A percentile compares a stretch with the other conserved stretches of the same genome.
Conservation (phyloP, 2,797 vertebrate genomes). For the Muraenolepis orangiensis region DNA sequence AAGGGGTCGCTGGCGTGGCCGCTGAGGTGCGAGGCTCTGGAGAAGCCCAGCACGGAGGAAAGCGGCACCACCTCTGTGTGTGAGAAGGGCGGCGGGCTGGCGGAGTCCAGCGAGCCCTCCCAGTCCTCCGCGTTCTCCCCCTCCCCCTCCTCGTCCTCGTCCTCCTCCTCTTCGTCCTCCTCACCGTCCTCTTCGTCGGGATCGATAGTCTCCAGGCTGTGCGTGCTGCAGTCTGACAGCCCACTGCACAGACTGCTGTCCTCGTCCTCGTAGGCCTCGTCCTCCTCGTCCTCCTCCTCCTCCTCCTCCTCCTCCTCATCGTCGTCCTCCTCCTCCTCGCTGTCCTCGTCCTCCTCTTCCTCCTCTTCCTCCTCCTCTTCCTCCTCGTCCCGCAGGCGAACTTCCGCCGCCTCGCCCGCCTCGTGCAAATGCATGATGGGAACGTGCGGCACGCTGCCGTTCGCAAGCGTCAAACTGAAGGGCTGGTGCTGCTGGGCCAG, state of each 20-base stretch:
- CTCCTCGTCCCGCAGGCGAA: conserved; percentile 35
- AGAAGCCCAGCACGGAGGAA: conserved; percentile 86
- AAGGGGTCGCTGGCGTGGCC: conserved; percentile 71
- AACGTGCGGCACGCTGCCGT: conserved; percentile 71
- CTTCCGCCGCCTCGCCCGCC: conserved; percentile 39
- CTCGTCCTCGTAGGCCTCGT: conserved; percentile 62
- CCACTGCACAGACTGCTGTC: conserved; percentile 91
- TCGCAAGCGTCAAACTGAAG: conserved; percentile 81
- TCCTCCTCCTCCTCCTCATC: conserved; percentile 79
- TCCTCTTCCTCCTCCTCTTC: conserved; percentile 65
- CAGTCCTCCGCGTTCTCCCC: conserved; percentile 75
- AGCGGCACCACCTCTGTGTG: conserved; percentile 76
- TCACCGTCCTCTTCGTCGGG: conserved; percentile 86
- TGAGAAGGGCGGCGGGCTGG: conserved; percentile 63
- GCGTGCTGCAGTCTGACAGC: conserved; percentile 90
- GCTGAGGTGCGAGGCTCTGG: conserved; percentile 73
- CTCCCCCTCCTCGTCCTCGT: conserved; percentile 74
- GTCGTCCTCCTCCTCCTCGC: conserved; percentile 74
- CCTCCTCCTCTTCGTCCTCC: conserved; percentile 83
- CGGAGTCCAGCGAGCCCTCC: conserved; percentile 62
- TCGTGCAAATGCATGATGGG: conserved; percentile 81
- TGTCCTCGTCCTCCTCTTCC: conserved; percentile 78
- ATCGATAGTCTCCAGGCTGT: conserved; percentile 88
- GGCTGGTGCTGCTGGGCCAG: conserved; percentile 71
- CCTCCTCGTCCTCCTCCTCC: conserved; percentile 68